Base-by-base conservation (phyloP, 37 sponge, comb jelly and placozoan genomes). In the Diacarnus erythraeanus region DNA sequence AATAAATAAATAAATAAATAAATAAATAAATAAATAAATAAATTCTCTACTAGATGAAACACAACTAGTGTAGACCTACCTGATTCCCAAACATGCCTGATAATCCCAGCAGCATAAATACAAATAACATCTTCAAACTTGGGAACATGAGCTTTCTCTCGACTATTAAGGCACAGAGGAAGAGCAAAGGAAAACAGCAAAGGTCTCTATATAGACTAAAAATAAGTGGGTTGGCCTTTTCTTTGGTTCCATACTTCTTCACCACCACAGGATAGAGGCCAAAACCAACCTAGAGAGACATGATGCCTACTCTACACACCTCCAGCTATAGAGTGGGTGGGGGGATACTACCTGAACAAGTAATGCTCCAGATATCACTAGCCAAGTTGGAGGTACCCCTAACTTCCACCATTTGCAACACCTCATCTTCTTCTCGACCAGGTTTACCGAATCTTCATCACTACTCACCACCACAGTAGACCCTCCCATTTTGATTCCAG, bases 201-300 rank as follows among this genome's bases (percentile, higher is more conserved):
- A 65, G 35, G 58, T 92, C 93, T 26, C 93, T 59, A 43, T 86
- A 85, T 42, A 91, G 81, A 34, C 88, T 86, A 30, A 91, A 79
- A 20, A 91, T 74, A 18, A 91, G 42, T 5, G 87, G 87, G 57
- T 87, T 56, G 9, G 87, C 86, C 21, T 86, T 85, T 29, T 83
- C 64, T 1, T 72, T 27, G 15, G 39, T 40, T 25, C 77, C 87
- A 80, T 87, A 91, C 39, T 78, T 63, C 65, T 86, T 74, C 40
- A 91, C 80, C 25, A 91, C 67, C n/a, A 91, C 84, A 25, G 88
- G 88, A 66, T 91, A 91, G 29, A 77, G 69, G 21, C 92, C 92
- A 79, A 91, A 91, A 22, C 92, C 92, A 33, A 83, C 36, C 86
- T 91, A 64, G 41, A 72, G 75, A 2, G 18, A 25, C 4, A 25